A percentile compares a stretch with the other conserved stretches of the same genome.
Conservation (phyloP, 2,797 vertebrate genomes). For the Falco columbarius region DNA sequence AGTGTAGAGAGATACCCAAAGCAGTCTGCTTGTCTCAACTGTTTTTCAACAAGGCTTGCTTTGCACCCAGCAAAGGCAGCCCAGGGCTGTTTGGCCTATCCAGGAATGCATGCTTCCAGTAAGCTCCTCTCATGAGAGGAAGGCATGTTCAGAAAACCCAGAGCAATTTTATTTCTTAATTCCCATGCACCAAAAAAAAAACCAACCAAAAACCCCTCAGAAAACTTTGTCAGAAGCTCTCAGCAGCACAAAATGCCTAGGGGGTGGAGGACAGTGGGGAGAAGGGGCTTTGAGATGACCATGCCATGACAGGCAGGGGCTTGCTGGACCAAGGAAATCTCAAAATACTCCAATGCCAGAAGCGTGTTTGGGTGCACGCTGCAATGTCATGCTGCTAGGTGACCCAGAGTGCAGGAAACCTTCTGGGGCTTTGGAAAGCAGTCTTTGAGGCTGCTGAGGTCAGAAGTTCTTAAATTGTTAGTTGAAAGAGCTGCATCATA, state of each 20-base stretch:
- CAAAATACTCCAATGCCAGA: neutral
- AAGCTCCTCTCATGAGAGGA: conserved; percentile 3
- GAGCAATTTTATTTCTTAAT: conserved; percentile 10
- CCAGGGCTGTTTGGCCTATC: conserved; percentile 28
- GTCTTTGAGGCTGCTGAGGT: neutral
- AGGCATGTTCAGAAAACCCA: conserved; percentile 14
- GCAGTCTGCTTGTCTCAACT: neutral
- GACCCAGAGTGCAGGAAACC: neutral
- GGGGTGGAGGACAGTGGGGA: neutral
- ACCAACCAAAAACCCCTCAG: neutral
- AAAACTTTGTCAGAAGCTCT: neutral
- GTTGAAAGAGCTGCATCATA: neutral
- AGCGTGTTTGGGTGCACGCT: neutral
- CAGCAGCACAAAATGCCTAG: neutral
- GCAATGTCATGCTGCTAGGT: rapidly evolving
- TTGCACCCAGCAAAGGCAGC: neutral
- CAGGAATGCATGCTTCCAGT: conserved; percentile 48
- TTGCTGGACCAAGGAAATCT: neutral
- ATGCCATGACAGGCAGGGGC: neutral
- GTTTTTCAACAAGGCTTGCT: neutral
- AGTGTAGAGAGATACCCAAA: neutral
- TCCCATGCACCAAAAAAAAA: neutral
- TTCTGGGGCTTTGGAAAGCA: neutral
- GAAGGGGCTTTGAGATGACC: neutral
- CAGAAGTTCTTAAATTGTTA: neutral